Evolutionary conservation across 1,140 invertebrate species (phyloP), one percentile per base, ranked within the genome.

Genomic region (Drosophila nigromelanica): DNA sequence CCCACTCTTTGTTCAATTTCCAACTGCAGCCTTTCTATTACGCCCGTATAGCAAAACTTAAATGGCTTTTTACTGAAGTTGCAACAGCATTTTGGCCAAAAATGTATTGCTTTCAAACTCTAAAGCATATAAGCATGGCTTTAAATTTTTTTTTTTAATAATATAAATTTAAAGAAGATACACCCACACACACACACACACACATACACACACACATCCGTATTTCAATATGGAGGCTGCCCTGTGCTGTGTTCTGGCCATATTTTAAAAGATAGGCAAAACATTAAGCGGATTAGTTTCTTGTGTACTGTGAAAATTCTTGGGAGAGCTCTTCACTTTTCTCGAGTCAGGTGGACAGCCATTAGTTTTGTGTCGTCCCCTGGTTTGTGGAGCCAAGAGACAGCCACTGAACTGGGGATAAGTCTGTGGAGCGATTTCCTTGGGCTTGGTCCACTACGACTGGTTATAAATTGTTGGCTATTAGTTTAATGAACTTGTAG

Each of bases 401-500:
- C 12, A 40, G 37, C 12, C 12, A 6, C 39, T n/a, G 5, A 10
- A 10, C 37, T 56, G 45, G 40, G 33, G 37, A 27, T 43, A 11
- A 56, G 68, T 42, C 33, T 61, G 21, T n/a, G 42, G 8, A 48
- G 24, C 15, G 6, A 7, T 52, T 50, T 50, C 24, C 52, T 51
- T 58, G 12, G 48, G 56, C 21, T 40, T 27, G 42, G 21, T 50
- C 56, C 39, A 67, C 60, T 62, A 51, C 37, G 39, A 64, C 76
- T 66, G 76, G 81, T 78, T 86, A 86, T 87, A 86, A 87, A 86
- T 87, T 86, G 82, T 87, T 86, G 82, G 82, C 82, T 86, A 87
- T 86, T 86, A 87, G 82, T 86, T 86, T 87, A 86, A 87, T 87
- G 83, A 86, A 86, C 82, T 82, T 86, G 78, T 80, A 73, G 78